phyloP scores from a whole-genome alignment of 2,888 invertebrate species.

The Helleia helle region DNA sequence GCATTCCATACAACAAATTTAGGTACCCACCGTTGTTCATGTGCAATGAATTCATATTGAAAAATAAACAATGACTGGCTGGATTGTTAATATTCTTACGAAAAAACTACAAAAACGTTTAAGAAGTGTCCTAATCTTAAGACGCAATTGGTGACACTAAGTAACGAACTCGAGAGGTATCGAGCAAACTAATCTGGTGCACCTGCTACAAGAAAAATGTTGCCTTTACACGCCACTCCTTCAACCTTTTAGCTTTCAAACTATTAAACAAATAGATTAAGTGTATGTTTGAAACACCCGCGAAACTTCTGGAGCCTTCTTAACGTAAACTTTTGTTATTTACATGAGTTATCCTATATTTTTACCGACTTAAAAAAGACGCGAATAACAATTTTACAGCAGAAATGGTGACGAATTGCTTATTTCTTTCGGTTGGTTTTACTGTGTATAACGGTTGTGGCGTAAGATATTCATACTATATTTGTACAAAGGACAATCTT shows the following conservation, averaged over 20 bases:
- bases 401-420: too few species aligned
- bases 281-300: slow-evolving; percentile 10
- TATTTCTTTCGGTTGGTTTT: too few species aligned
- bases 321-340: neutral
- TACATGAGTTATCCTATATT: too few species aligned
- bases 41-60: too few species aligned
- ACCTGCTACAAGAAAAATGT: slow-evolving; percentile 31
- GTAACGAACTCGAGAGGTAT: slow-evolving; percentile 31
- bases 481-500: too few species aligned
- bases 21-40: too few species aligned
- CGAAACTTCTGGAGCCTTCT: neutral
- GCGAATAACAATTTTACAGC: too few species aligned
- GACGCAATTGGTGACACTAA: slow-evolving; percentile 15
- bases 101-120: neutral
- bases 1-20: too few species aligned
- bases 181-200: slow-evolving; percentile 34
- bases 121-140: slow-evolving; percentile 7
- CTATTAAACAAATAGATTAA: slow-evolving; percentile 21
- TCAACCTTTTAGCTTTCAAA: slow-evolving; percentile 23
- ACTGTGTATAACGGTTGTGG: too few species aligned
- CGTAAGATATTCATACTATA: too few species aligned
- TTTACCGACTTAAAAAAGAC: too few species aligned
- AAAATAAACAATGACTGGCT: too few species aligned
- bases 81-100: neutral
- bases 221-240: slow-evolving; percentile 25